Evolutionary conservation across 2,113 vertebrate species (phyloP), one percentile per base, ranked within the genome.

Genomic region (Isurus oxyrinchus): DNA sequence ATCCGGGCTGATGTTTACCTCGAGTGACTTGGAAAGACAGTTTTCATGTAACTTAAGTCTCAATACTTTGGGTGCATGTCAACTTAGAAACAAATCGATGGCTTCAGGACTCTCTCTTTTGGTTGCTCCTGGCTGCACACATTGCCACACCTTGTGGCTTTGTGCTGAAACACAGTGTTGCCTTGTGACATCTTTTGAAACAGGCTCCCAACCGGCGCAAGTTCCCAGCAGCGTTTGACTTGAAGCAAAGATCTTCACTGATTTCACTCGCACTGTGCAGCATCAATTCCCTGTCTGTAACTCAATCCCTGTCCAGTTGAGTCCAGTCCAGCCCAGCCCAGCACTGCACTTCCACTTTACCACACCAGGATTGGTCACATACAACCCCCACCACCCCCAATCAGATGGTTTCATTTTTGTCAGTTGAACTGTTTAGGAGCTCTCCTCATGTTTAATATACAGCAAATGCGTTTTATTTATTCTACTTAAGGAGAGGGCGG

Each of bases 301-400:
- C 66, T 97, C 59, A 97, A 96, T 96, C 63, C 72, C 72, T 66
- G 16, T 66, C 86, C 69, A 95, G 96, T 96, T 44, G 96, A 97
- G 16, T 66, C 86, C 69, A 95, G 96, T 96, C 55, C 97, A 97
- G 96, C 95, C 55, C 97, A 97, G 96, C 95, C 57, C 96, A 96
- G 72, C 93, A 96, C 94, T 93, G n/a, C 61, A 49, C 76, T 96
- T 96, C 35, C 94, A 96, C 76, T 81, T 94, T 96, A 81, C 3
- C 96, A 88, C 66, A 96, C 94, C 13, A 57, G 81, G 25, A 40
- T 19, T 96, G 96, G 61, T 57, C 7, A 96, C 19, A 27, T 94
- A 96, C 93, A 55, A 49, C 44, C 44, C 96, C 40, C 3, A 40
- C 81, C 44, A 25, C 63, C 63, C 63, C 63, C 63, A 2, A 19